Conservation (phyloP, 2,797 vertebrate genomes). For the Macrochelys suwanniensis region DNA sequence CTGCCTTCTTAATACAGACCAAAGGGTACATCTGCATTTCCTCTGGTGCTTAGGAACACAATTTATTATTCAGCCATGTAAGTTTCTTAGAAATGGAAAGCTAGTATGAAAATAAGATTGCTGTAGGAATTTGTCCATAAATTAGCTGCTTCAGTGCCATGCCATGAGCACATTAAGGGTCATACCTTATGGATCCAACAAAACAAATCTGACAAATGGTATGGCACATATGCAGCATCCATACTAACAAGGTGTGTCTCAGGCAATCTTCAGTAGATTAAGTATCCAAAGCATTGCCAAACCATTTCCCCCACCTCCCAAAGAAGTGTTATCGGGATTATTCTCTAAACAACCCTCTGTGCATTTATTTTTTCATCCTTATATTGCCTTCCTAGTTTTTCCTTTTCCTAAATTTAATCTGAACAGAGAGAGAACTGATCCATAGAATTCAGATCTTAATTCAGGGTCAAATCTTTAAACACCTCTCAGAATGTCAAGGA, state of each 20-base stretch:
- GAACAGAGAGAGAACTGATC: not conserved
- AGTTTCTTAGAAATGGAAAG: not conserved
- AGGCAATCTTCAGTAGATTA: not conserved
- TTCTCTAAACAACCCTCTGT: not conserved
- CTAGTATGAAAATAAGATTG: not conserved
- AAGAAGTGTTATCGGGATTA: not conserved
- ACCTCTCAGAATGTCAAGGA: not conserved
- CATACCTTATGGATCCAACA: slow-evolving; percentile 63
- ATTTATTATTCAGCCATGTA: slow-evolving; percentile 65
- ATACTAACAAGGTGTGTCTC: not conserved
- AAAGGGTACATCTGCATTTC: not conserved
- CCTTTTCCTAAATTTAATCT: not conserved
- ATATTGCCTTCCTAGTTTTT: not conserved
- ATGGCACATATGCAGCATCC: slow-evolving; percentile 25
- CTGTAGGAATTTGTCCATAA: slow-evolving; percentile 41
- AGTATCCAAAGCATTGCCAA: not conserved
- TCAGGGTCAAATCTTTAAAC: not conserved
- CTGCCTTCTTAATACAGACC: slow-evolving; percentile 17
- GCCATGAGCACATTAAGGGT: slow-evolving; percentile 50
- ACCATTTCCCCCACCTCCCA: not conserved
- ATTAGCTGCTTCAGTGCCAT: slow-evolving; percentile 48
- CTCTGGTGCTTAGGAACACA: slow-evolving; percentile 30
- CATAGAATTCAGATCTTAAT: not conserved
- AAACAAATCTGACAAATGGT: slow-evolving; percentile 56
- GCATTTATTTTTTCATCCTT: not conserved